Conservation (phyloP, 2,888 invertebrate genomes). For the Drosophila buzzatii region DNA sequence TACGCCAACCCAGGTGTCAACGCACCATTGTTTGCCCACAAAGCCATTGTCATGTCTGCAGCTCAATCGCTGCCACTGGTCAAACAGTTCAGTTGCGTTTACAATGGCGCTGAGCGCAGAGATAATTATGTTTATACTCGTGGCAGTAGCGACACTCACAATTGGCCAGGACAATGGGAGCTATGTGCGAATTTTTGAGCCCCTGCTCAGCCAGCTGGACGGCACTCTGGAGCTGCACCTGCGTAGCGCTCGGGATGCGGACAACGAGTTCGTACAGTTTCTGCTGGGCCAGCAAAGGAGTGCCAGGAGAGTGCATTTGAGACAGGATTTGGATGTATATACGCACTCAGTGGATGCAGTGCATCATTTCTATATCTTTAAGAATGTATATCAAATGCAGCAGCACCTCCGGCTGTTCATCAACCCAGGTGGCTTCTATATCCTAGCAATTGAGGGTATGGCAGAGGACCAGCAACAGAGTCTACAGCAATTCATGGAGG, state of each 20-base stretch:
- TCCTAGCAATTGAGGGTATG: constrained; percentile 44
- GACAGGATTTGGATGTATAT: not conserved
- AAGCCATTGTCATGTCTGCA: constrained; percentile 23
- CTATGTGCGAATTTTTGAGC: constrained; percentile 23
- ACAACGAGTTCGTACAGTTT: constrained; percentile 53
- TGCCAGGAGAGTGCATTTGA: constrained; percentile 46
- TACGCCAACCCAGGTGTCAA: constrained; percentile 51
- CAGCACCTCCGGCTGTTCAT: not conserved
- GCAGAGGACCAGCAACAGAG: not conserved
- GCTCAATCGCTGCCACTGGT: constrained; percentile 41
- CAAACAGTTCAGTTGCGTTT: constrained; percentile 44
- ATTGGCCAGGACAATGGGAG: constrained; percentile 21
- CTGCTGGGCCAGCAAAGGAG: constrained; percentile 54
- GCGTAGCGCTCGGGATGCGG: constrained; percentile 36
- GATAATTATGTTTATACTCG: constrained; percentile 58
- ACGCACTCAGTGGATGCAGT: not conserved
- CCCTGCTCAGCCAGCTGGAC: constrained; percentile 52
- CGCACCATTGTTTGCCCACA: constrained; percentile 43
- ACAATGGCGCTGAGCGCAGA: constrained; percentile 53
- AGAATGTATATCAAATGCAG: constrained; percentile 19
- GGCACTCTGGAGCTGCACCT: constrained; percentile 68
- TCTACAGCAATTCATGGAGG: constrained; percentile 51
- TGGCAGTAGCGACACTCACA: constrained; percentile 17
- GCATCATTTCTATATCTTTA: constrained; percentile 53
- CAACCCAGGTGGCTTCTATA: constrained; percentile 47